These are phyloP conservation scores for Drosophila paramelanica DNA, from an alignment of 2,888 invertebrate genomes.

Conservation along the genomic window DNA sequence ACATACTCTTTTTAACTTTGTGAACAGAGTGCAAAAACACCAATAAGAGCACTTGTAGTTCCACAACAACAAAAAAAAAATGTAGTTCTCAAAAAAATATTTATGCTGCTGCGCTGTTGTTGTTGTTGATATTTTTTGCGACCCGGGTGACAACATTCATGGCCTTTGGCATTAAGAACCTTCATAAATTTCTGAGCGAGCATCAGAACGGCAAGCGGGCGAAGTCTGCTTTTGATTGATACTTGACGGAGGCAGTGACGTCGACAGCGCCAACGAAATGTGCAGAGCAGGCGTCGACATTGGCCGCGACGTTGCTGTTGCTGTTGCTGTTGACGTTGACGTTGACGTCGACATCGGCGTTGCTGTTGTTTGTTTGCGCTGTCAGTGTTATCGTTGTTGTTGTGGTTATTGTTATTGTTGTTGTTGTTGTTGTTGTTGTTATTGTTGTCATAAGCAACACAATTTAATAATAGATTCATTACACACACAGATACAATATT, in stretches of 20 bases:
- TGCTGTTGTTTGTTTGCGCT: slow-evolving; percentile 44
- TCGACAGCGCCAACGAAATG: slow-evolving; percentile 35
- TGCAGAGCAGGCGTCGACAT: slow-evolving; percentile 36
- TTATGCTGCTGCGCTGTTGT: slow-evolving; percentile 25
- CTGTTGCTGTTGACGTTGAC: slow-evolving; percentile 18
- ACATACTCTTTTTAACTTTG: neutral
- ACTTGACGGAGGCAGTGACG: slow-evolving; percentile 58
- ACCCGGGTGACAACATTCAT: slow-evolving; percentile 72
- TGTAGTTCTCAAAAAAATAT: slow-evolving; percentile 9
- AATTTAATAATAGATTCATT: slow-evolving; percentile 79
- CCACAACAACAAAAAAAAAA: neutral
- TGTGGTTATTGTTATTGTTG: slow-evolving; percentile 37
- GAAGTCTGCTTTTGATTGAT: slow-evolving; percentile 74
- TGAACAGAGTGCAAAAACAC: slow-evolving; percentile 13
- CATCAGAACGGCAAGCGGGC: slow-evolving; percentile 30
- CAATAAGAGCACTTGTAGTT: slow-evolving; percentile 6
- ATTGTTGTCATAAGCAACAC: slow-evolving; percentile 69
- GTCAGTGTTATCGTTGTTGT: slow-evolving; percentile 42
- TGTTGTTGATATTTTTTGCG: slow-evolving; percentile 53
- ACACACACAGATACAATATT: slow-evolving; percentile 55
- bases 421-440: slow-evolving; percentile 36
- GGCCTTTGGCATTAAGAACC: slow-evolving; percentile 75
- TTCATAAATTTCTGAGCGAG: slow-evolving; percentile 70
- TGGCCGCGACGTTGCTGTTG: slow-evolving; percentile 15
- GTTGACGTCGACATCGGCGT: slow-evolving; percentile 20